phyloP scores from a whole-genome alignment of 2,113 vertebrate genomes.

The Dipodomys stephensi region DNA sequence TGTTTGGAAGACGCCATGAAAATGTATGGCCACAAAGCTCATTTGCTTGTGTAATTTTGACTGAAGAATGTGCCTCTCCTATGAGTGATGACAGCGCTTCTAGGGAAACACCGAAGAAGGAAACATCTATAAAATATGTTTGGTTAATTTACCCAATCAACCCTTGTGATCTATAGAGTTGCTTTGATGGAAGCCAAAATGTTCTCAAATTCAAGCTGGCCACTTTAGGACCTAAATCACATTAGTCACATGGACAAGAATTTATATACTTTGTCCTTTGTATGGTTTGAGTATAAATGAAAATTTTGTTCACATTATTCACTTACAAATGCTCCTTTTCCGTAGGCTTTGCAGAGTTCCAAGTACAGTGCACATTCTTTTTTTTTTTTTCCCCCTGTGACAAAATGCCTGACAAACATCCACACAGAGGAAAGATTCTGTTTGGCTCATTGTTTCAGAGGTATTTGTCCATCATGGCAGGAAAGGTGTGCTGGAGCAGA shows the following conservation, averaged over 20 bases:
- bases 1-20: slow-evolving; percentile 3
- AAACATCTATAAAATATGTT: slow-evolving; percentile 10
- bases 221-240: neutral
- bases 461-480: too few species aligned
- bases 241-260: neutral
- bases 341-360: slow-evolving; percentile 34
- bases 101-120: neutral
- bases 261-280: slow-evolving; percentile 27
- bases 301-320: neutral
- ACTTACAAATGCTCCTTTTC: neutral
- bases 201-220: neutral
- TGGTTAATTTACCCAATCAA: neutral
- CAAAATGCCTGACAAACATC: too few species aligned
- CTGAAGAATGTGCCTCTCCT: slow-evolving; percentile 21
- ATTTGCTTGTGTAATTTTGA: slow-evolving; percentile 1
- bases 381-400: neutral
- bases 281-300: slow-evolving; percentile 35
- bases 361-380: slow-evolving; percentile 18
- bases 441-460: too few species aligned
- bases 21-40: neutral
- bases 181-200: neutral
- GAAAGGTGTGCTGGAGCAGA: too few species aligned
- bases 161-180: slow-evolving; percentile 5
- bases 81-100: neutral
- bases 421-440: too few species aligned